Base-by-base conservation (phyloP, 2,113 vertebrate species). In the cat (Felis catus) region DNA sequence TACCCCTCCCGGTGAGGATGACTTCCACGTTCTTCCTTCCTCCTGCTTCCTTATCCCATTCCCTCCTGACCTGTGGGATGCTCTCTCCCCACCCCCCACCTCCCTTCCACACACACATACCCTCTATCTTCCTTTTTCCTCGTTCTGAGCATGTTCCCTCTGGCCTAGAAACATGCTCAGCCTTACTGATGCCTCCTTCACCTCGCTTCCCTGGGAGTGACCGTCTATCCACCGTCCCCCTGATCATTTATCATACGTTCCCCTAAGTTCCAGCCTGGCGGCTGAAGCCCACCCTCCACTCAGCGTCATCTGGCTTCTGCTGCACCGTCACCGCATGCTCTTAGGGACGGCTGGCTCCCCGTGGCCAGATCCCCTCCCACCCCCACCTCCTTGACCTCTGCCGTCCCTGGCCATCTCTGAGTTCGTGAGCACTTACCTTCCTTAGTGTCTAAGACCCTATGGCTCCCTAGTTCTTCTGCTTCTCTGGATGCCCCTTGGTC, bases 281-380 rank as follows among this genome's bases (percentile, higher is more conserved):
- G 21, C 12, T 23, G n/a, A 18, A 0, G 3, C 63, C n/a, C 29
- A n/a, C 58, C 1, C 16, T 79, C 63, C 13, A 8, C 39, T 11
- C 31, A 4, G 9, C 3, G 33, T 19, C 33, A 4, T 45, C 7
- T 3, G 14, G 33, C 36, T 85, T 33, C 31, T 3, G 31, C 83
- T 7, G 2, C 5, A 0, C 0, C 9, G 0, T 2, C 8, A 53
- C 11, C 12, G 14, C 13, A 14, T 25, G 19, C 74, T 51, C 29
- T 39, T 19, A 4, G 27, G 58, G 19, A 27, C 14, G 33, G 10
- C 19, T 6, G 16, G 36, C 3, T 33, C 73, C 89, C 41, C 33
- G 61, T 9, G 10, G 25, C 39, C 19, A 0, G 45, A 13, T 23
- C 36, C 41, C n/a, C 7, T 12, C 3, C 19, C 12, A 3, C 70